These are phyloP conservation scores for Aphelenchoides fujianensis DNA, from an alignment of 1,140 invertebrate species.

Conservation along the genomic window DNA sequence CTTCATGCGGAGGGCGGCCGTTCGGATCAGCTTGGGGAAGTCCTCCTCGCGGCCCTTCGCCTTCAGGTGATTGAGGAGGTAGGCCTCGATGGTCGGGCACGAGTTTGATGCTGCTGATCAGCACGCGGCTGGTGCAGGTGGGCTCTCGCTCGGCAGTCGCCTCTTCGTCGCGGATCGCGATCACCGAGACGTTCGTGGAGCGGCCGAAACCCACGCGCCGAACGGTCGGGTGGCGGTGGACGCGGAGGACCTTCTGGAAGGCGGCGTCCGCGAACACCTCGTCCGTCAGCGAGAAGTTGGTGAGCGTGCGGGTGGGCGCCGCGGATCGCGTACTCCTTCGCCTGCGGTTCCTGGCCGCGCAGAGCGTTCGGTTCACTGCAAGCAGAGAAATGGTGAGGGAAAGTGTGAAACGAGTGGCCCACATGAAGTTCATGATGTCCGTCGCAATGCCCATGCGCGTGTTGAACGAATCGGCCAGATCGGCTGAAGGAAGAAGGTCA, in stretches of 20 bases:
- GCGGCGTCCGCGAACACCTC: not conserved
- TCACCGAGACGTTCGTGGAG: not conserved
- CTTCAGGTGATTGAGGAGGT: slow-evolving; percentile 15
- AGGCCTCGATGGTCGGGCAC: slow-evolving; percentile 23
- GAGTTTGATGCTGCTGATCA: slow-evolving; percentile 8
- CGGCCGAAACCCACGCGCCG: slow-evolving; percentile 9
- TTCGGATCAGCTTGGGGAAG: slow-evolving; percentile 7
- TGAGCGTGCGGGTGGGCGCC: not conserved
- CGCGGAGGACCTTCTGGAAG: not conserved
- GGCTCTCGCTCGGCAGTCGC: not conserved
- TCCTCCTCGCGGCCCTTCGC: too few relatives aligned
- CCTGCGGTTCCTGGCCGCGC: not conserved
- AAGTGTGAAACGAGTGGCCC: not conserved
- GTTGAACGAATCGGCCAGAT: not conserved
- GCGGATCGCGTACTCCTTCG: not conserved
- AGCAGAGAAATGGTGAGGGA: not conserved
- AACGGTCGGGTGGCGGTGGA: not conserved
- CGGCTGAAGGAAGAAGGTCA: slow-evolving; percentile 7
- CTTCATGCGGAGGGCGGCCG: slow-evolving; percentile 4
- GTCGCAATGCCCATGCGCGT: not conserved
- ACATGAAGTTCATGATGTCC: slow-evolving; percentile 13
- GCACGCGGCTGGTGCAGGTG: not conserved
- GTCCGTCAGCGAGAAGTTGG: not conserved
- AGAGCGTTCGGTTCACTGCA: not conserved
- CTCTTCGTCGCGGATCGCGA: not conserved